Evolutionary conservation across 2,888 invertebrate genomes (phyloP), one percentile per base, ranked within the genome.

Genomic region (Thymelicus acteon): DNA sequence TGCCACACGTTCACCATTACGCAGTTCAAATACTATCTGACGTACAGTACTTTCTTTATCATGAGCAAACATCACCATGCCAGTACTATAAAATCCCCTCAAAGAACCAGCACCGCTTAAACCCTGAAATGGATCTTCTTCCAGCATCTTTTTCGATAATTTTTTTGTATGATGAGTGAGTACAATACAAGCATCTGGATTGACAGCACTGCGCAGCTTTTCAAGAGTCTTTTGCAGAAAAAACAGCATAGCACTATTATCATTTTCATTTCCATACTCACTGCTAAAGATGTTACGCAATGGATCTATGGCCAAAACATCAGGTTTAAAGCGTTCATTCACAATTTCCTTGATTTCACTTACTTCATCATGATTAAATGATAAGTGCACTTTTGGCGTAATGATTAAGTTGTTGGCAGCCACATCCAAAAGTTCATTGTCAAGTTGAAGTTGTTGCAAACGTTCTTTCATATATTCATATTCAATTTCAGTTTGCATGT

Each of bases 1-100:
- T 57, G 57, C 24, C 10, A 57, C 57, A 57, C 57, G 57, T 57
- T 57, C 57, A 57, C 57, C 57, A 57, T 57, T 57, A 31, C 57
- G 57, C 6, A 57, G 57, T 12, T 57, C 57, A 57, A 57, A 57
- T 31, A 57, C 57, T 57, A 57, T 60, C 39, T 52, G 52, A 15
- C 52, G 52, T 4, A 15, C 19, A 52, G 15, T 52, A 15, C 52
- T 52, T 52, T 52, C 52, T 8, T 52, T 15, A 52, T 52, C 52
- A 52, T 52, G 52, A 52, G 52, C 52, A 52, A 52, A 52, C 52
- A 52, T 52, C 52, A 52, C 52, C 52, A 52, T 52, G 15, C 52
- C 52, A 52, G 52, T 52, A 8, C 52, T 52, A 52, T 52, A 52
- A 52, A 52, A 52, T 52, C 52, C 52, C 4, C 52, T 4, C 8